A percentile compares a stretch with the other conserved stretches of the same genome.
Conservation (phyloP, 1,140 invertebrate species). For the Drosophila cardini region DNA sequence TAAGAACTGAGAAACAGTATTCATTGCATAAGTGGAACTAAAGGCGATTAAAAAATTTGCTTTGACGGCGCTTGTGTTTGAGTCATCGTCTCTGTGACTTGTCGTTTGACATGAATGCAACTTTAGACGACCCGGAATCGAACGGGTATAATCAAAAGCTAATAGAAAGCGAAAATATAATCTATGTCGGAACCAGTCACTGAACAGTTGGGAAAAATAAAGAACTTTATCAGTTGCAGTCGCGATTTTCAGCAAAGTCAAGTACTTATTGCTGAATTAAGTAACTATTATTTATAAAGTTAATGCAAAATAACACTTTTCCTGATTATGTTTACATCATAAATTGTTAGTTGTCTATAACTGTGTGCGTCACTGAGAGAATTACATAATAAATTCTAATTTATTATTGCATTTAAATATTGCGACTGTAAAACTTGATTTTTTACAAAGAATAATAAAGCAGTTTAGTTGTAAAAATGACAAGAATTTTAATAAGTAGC, state of each 20-base stretch:
- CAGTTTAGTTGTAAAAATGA: too few relatives aligned
- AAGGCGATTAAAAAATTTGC: conserved; percentile 7
- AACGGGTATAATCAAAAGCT: conserved; percentile 13
- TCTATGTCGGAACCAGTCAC: conserved; percentile 41
- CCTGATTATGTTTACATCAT: too few relatives aligned
- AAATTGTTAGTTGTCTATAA: too few relatives aligned
- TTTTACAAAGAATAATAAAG: too few relatives aligned
- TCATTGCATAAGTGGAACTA: conserved; percentile 44
- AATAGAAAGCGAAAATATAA: conserved; percentile 10
- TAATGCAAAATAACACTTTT: too few relatives aligned
- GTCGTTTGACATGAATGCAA: background rate
- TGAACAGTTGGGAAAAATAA: conserved; percentile 15
- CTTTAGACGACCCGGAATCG: background rate
- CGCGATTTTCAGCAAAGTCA: background rate
- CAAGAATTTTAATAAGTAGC: too few relatives aligned
- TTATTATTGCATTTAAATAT: too few relatives aligned
- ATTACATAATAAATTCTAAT: too few relatives aligned
- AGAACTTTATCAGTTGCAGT: conserved; percentile 15
- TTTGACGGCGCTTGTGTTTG: background rate
- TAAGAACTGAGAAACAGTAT: conserved; percentile 1
- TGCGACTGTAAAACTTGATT: too few relatives aligned
- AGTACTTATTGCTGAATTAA: too few relatives aligned
- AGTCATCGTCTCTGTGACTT: conserved; percentile 15
- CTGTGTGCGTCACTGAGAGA: too few relatives aligned
- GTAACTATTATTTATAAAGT: too few relatives aligned